Evolutionary conservation across 1,140 invertebrate species (phyloP).

Genomic region (Aleiodes sp.): DNA sequence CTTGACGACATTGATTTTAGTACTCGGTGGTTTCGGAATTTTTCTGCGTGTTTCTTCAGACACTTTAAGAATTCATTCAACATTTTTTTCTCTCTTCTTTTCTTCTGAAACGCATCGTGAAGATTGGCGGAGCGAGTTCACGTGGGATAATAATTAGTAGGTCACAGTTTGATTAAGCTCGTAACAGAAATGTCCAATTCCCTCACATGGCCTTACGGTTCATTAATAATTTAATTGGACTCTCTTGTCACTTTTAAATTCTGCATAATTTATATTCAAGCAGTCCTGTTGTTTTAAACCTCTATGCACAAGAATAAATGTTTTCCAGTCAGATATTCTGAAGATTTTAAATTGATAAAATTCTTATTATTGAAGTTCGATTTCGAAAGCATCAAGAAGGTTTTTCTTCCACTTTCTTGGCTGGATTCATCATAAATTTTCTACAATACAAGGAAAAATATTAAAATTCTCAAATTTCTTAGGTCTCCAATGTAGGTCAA

Average conservation of each 20-base stretch:
- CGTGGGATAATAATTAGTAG: slow-evolving; percentile 46
- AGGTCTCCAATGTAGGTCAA: neutral
- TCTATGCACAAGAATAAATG: too few species aligned
- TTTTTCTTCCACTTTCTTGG: neutral
- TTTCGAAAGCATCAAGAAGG: too few species aligned
- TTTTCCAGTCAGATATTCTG: too few species aligned
- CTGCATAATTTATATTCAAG: neutral
- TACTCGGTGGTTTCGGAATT: neutral
- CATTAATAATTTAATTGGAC: slow-evolving; percentile 5
- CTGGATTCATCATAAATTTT: neutral
- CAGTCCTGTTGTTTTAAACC: neutral
- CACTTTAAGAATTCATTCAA: too few species aligned
- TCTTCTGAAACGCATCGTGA: neutral
- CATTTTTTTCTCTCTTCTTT: neutral
- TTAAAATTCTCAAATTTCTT: neutral
- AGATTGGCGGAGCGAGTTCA: neutral
- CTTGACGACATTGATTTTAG: slow-evolving; percentile 6
- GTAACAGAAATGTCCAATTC: slow-evolving; percentile 38
- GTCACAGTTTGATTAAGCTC: slow-evolving; percentile 45
- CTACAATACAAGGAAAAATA: neutral
- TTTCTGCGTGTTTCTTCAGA: too few species aligned
- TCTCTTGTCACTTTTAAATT: slow-evolving; percentile 30
- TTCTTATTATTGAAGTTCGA: too few species aligned
- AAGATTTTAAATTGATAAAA: too few species aligned
- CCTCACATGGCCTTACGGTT: neutral